A percentile compares a stretch with the other conserved stretches of the same genome.
phyloP scores from a whole-genome alignment of 2,797 vertebrate genomes.

The Silurus aristotelis region DNA sequence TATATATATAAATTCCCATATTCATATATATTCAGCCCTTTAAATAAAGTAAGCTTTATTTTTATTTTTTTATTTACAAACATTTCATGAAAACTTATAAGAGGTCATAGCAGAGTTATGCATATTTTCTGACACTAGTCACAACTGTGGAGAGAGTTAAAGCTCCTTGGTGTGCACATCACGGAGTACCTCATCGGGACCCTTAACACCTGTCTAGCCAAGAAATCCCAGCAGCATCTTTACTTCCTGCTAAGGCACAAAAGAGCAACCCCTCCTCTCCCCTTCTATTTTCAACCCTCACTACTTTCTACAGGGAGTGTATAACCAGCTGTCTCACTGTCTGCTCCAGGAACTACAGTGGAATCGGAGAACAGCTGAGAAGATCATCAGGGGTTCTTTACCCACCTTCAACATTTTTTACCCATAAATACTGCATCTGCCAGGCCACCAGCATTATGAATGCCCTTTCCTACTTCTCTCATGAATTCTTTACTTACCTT shows the following conservation, averaged over 20 bases:
- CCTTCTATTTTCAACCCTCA: neutral
- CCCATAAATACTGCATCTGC: constrained; percentile 15
- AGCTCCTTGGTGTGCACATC: constrained; percentile 18
- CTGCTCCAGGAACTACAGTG: neutral
- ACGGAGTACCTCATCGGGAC: constrained; percentile 15
- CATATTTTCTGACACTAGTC: constrained; percentile 14
- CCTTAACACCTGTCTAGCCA: constrained; percentile 23
- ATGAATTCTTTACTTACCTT: neutral
- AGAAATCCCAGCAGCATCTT: constrained; percentile 7
- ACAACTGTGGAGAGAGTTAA: neutral
- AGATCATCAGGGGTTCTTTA: constrained; percentile 11
- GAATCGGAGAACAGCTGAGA: constrained; percentile 3
- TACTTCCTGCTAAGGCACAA: constrained; percentile 19
- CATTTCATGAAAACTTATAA: neutral
- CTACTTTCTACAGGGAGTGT: constrained; percentile 1
- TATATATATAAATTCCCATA: no score
- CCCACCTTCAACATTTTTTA: neutral
- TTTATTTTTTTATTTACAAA: neutral
- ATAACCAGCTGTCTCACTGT: constrained; percentile 13
- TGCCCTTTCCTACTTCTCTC: neutral
- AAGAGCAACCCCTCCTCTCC: neutral
- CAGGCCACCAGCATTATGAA: neutral
- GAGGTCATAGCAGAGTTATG: neutral
- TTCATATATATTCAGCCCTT: neutral
- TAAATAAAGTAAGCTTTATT: neutral